Evolutionary conservation across 2,888 invertebrate genomes (phyloP).

Genomic region (Heliothis peltigera): DNA sequence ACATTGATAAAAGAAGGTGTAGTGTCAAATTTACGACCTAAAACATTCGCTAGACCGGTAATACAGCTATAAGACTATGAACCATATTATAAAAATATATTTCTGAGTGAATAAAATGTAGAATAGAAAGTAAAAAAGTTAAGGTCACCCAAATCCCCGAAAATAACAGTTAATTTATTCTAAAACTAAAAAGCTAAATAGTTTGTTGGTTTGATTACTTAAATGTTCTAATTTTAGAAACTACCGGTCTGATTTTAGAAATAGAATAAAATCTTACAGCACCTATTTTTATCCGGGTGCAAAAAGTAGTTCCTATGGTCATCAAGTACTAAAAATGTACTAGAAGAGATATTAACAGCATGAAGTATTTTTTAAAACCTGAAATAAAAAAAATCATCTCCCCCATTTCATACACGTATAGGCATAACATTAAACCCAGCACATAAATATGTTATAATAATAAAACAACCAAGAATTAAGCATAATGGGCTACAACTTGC

Average conservation of each 20-base stretch:
- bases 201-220: too few relatives aligned
- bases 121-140: slow-evolving; percentile 5
- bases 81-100: slow-evolving; percentile 1
- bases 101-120: slow-evolving; percentile 1
- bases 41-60: slow-evolving; percentile 44
- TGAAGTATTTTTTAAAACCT: too few relatives aligned
- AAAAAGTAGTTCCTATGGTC: too few relatives aligned
- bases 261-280: too few relatives aligned
- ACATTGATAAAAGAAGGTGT: slow-evolving; percentile 63
- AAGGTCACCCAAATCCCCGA: neutral
- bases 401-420: too few relatives aligned
- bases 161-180: neutral
- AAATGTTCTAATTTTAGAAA: too few relatives aligned
- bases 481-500: slow-evolving; percentile 58
- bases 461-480: slow-evolving; percentile 61
- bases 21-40: slow-evolving; percentile 52
- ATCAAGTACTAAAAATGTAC: too few relatives aligned
- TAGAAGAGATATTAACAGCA: too few relatives aligned
- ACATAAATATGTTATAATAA: slow-evolving; percentile 53
- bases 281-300: too few relatives aligned
- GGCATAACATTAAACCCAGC: neutral
- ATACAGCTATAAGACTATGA: slow-evolving; percentile 11
- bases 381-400: too few relatives aligned
- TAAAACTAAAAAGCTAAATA: too few relatives aligned
- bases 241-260: too few relatives aligned